Conservation (phyloP, 2,888 invertebrate genomes). For the Prostheceraeus crozeri region DNA sequence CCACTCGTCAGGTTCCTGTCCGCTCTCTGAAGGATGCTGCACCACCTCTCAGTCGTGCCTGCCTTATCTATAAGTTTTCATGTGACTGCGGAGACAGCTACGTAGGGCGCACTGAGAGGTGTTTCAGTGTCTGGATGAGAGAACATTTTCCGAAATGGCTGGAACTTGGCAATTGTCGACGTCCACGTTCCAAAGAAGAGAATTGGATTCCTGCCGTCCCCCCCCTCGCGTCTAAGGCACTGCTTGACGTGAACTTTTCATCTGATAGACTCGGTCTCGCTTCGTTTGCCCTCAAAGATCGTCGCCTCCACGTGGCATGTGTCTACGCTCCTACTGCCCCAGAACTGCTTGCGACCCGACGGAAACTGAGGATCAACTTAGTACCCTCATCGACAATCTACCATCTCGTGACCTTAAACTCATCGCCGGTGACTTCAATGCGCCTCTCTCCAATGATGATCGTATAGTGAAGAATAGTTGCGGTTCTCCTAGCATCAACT, state of each 20-base stretch:
- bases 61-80: no score
- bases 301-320: slow-evolving; percentile 24
- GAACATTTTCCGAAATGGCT: no score
- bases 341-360: slow-evolving; percentile 25
- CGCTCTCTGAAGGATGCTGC: no score
- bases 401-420: slow-evolving; percentile 28
- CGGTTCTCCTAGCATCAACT: slow-evolving; percentile 21
- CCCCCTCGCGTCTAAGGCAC: no score
- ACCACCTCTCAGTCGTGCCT: no score
- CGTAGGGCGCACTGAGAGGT: no score
- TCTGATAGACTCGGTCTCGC: slow-evolving; percentile 27
- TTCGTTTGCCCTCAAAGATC: slow-evolving; percentile 30
- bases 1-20: no score
- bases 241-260: slow-evolving; percentile 31
- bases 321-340: slow-evolving; percentile 27
- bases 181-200: no score
- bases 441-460: slow-evolving; percentile 13
- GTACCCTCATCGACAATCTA: neutral
- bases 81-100: no score
- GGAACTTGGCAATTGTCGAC: no score
- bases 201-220: no score
- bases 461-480: slow-evolving; percentile 30
- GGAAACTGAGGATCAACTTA: slow-evolving; percentile 18
- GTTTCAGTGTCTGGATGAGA: no score
- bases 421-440: slow-evolving; percentile 29